These are phyloP conservation scores for Diplolepis rosae DNA, from an alignment of 2,888 invertebrate genomes.

Conservation along the genomic window DNA sequence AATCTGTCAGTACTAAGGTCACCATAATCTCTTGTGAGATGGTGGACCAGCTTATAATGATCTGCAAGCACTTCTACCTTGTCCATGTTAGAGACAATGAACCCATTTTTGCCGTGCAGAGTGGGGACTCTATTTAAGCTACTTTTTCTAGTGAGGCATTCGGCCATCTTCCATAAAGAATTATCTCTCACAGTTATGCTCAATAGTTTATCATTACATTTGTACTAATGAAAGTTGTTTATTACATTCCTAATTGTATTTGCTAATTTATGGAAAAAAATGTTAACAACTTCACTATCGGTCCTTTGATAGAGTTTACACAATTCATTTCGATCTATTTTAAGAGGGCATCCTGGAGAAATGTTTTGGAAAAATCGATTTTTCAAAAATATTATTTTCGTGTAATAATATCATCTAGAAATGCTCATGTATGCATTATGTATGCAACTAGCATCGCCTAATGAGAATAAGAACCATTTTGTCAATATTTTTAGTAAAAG, in stretches of 20 bases:
- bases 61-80: no score
- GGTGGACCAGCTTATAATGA: no score
- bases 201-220: slow-evolving; percentile 32
- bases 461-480: no score
- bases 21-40: slow-evolving; percentile 37
- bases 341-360: no score
- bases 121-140: slow-evolving; percentile 20
- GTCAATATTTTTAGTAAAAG: slow-evolving; percentile 34
- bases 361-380: no score
- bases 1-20: not conserved
- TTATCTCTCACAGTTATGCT: slow-evolving; percentile 37
- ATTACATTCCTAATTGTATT: slow-evolving; percentile 39
- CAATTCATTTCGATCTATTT: slow-evolving; percentile 38
- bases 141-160: slow-evolving; percentile 37
- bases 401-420: no score
- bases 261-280: slow-evolving; percentile 12
- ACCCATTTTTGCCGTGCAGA: not conserved
- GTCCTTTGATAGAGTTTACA: slow-evolving; percentile 41
- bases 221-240: slow-evolving; percentile 32
- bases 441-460: slow-evolving; percentile 32
- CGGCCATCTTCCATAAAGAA: no score
- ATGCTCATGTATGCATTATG: slow-evolving; percentile 23
- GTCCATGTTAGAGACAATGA: not conserved
- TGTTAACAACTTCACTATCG: not conserved
- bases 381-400: no score